These are phyloP conservation scores for Oreotrochilus melanogaster DNA, from an alignment of 2,113 vertebrate species.

Conservation along the genomic window DNA sequence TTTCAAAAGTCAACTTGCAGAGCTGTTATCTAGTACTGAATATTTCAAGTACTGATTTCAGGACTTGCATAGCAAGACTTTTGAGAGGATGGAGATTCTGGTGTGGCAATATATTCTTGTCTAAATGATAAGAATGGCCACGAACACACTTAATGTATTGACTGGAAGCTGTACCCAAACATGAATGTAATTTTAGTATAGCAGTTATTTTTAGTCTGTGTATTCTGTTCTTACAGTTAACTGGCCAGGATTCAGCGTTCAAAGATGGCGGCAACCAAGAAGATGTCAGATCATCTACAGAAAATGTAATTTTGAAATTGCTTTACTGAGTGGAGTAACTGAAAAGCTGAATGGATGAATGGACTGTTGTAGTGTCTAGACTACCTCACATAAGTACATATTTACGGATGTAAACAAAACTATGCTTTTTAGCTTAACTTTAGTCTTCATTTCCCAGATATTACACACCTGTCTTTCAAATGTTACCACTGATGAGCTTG, in stretches of 20 bases:
- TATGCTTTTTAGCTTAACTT: neutral
- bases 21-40: neutral
- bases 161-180: neutral
- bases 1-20: neutral
- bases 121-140: neutral
- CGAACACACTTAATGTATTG: neutral
- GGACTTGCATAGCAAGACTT: neutral
- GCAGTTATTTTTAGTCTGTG: conserved; percentile 37
- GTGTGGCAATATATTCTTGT: neutral
- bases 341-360: neutral
- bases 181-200: neutral
- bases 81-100: neutral
- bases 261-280: conserved; percentile 80
- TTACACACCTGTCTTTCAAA: neutral
- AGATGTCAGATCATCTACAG: conserved; percentile 73
- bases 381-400: neutral
- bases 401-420: neutral
- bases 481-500: neutral
- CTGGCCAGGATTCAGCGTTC: conserved; percentile 75
- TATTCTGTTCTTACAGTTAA: conserved; percentile 57
- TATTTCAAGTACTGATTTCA: neutral
- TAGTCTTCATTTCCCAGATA: neutral
- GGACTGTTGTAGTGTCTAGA: neutral
- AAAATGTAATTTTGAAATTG: conserved; percentile 16
- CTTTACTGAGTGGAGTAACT: neutral